phyloP scores from a whole-genome alignment of 2,113 vertebrate species.

The Notarius lentiginosus region DNA sequence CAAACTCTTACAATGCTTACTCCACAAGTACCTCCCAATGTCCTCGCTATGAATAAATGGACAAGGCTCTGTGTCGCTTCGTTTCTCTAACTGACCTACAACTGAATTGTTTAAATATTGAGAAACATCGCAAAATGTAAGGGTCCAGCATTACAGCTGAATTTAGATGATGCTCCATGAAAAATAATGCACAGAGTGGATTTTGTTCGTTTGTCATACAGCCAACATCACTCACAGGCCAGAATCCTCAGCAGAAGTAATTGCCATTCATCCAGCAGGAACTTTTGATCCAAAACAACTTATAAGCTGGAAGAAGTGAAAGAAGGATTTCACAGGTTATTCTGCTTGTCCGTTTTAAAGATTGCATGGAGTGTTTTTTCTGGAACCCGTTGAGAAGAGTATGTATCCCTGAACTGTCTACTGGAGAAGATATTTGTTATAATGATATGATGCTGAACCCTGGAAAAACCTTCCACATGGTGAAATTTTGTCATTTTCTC shows the following conservation, averaged over 20 bases:
- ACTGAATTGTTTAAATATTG: slow-evolving; percentile 37
- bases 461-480: no score
- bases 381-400: no score
- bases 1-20: slow-evolving; percentile 1
- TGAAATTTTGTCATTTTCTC: background rate
- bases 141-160: background rate
- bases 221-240: background rate
- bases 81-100: background rate
- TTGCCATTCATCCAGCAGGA: background rate
- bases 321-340: background rate
- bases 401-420: background rate
- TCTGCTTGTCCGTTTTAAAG: background rate
- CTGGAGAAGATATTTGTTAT: background rate
- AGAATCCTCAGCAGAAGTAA: background rate
- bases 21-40: background rate
- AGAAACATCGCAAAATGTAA: slow-evolving; percentile 42
- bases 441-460: no score
- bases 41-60: background rate
- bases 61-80: slow-evolving; percentile 5
- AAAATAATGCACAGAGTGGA: background rate
- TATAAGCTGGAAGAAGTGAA: background rate
- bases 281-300: background rate
- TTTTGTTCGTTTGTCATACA: background rate
- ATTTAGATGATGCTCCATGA: slow-evolving; percentile 20
- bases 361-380: background rate